Percentiles rank a stretch among this genome's conserved stretches.
Evolutionary conservation across 2,113 vertebrate genomes (phyloP).

Genomic region (Saccopteryx bilineata): DNA sequence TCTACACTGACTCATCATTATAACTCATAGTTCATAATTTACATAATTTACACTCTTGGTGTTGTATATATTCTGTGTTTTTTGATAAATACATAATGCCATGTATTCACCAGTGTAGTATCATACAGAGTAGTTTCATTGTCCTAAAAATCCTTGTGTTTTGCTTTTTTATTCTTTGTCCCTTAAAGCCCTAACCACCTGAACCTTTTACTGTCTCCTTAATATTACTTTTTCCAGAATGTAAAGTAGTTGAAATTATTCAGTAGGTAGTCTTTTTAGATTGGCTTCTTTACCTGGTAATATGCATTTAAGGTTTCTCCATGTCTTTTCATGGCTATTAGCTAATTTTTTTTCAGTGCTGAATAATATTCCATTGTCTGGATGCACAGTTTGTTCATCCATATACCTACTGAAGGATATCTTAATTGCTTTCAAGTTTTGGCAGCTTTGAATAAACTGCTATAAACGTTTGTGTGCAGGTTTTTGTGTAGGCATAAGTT

Average conservation of each 20-base stretch:
- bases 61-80: background rate
- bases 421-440: conserved; percentile 13
- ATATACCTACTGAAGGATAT: background rate
- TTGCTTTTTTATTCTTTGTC: background rate
- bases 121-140: background rate
- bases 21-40: background rate
- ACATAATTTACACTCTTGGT: background rate
- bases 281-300: background rate
- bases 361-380: background rate
- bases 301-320: background rate
- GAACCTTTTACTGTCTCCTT: background rate
- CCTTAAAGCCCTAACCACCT: background rate
- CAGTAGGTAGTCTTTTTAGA: background rate
- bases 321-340: background rate
- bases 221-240: background rate
- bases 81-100: background rate
- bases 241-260: background rate
- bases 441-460: background rate
- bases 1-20: background rate
- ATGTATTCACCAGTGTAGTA: background rate
- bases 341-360: background rate
- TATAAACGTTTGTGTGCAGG: background rate
- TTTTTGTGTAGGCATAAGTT: conserved; percentile 51
- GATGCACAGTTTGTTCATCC: background rate
- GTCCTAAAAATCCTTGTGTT: background rate